Evolutionary conservation across 2,113 vertebrate species (phyloP), one percentile per base, ranked within the genome.

Genomic region (Pardalotus punctatus): DNA sequence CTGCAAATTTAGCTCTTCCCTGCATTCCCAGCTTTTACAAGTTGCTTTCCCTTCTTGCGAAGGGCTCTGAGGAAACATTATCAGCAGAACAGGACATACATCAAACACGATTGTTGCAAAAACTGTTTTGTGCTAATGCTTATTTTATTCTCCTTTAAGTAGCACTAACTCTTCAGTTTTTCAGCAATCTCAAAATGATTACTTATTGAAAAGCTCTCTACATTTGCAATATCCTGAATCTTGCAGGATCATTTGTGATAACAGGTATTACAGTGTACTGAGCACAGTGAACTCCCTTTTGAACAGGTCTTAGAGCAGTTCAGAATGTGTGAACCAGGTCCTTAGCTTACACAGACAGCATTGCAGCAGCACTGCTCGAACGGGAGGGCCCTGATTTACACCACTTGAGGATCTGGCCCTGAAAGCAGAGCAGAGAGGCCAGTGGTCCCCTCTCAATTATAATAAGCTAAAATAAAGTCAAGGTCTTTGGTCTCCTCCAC

Each of bases 121-220:
- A 91, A 60, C 36, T 56, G 79, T 11, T 96, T 76, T 86, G 80
- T 91, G 76, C 61, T 97, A 84, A 94, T 87, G 91, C 81, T 93
- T 93, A 60, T 94, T 94, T 93, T 94, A 53, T 88, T 90, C 72
- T 80, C 60, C 72, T 86, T 87, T 88, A 88, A 96, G 81, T 57
- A 91, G 66, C 61, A 56, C 77, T 71, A 91, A 92, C 40, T 67
- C 61, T 74, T 81, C 61, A 29, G 64, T 90, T 95, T 93, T 93
- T 61, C 69, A 60, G 86, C 90, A 86, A 84, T 78, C 60, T 83
- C 73, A 22, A 74, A 81, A 86, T 65, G 27, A 92, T 88, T 78
- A 62, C 51, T 47, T 57, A 83, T 27, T 60, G 69, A 81, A 81
- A 83, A 86, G 54, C 71, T 81, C 40, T 81, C 67, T 71, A 17